phyloP scores from a whole-genome alignment of 2,113 vertebrate genomes.

The Pseudopodoces humilis region DNA sequence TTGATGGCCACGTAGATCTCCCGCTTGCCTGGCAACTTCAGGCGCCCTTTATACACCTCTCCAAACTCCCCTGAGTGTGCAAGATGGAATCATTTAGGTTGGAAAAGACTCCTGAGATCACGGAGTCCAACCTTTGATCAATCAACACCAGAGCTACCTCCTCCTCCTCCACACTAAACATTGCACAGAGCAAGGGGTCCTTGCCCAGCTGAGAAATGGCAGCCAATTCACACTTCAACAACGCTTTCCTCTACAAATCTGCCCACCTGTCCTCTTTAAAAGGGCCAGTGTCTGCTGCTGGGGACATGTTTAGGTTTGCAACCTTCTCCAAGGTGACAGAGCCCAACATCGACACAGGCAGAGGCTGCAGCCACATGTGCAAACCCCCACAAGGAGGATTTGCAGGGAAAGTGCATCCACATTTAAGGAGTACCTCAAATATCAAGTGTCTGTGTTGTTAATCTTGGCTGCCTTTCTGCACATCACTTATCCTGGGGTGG shows the following conservation, averaged over 20 bases:
- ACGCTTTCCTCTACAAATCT: neutral
- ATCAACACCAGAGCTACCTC: neutral
- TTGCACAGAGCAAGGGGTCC: neutral
- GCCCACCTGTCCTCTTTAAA: neutral
- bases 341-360: fast-evolving
- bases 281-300: neutral
- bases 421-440: neutral
- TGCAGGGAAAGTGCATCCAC: neutral
- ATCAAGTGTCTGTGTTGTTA: fast-evolving
- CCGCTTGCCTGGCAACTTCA: constrained; percentile 93
- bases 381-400: neutral
- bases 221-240: neutral
- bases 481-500: neutral
- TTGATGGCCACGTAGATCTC: constrained; percentile 98
- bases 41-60: constrained; percentile 96
- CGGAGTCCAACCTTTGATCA: neutral
- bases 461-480: neutral
- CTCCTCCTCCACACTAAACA: neutral
- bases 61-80: constrained; percentile 90
- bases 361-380: neutral
- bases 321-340: neutral
- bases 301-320: neutral
- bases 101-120: neutral
- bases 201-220: neutral
- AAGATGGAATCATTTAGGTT: neutral